Percentiles rank a stretch among this genome's conserved stretches.
These are phyloP conservation scores for Cotesia vestalis DNA, from an alignment of 1,140 invertebrate species.

Conservation along the genomic window DNA sequence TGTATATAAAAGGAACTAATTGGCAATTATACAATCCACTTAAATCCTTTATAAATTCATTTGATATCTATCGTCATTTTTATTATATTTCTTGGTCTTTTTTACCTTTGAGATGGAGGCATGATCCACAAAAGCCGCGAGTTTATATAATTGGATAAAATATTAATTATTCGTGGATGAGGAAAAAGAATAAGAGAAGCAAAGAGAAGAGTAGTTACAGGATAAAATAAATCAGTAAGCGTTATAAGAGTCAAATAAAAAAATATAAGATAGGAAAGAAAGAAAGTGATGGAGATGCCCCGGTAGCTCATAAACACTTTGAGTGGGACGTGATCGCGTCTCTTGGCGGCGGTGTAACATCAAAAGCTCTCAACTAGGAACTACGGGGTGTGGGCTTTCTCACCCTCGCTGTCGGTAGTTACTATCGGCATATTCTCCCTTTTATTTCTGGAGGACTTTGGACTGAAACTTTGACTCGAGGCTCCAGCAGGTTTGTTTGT, in stretches of 20 bases:
- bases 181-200: too few relatives aligned
- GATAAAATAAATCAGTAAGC: neutral
- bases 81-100: neutral
- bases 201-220: neutral
- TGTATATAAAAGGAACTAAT: neutral
- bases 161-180: too few relatives aligned
- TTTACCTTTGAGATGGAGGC: neutral
- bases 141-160: too few relatives aligned
- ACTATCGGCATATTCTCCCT: neutral
- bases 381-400: conserved; percentile 31
- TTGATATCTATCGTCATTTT: neutral
- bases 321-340: conserved; percentile 24
- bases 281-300: conserved; percentile 13
- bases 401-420: neutral
- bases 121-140: too few relatives aligned
- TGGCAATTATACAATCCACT: conserved; percentile 15
- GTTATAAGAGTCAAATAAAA: neutral
- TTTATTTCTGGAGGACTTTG: neutral
- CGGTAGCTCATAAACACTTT: conserved; percentile 27
- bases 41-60: conserved; percentile 3
- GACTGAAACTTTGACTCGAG: conserved; percentile 52
- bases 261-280: conserved; percentile 2
- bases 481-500: conserved; percentile 56
- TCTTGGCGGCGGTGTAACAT: conserved; percentile 27
- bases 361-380: conserved; percentile 34